These are phyloP conservation scores for Neotragus moschatus DNA, from an alignment of 2,113 vertebrate species.

Conservation along the genomic window DNA sequence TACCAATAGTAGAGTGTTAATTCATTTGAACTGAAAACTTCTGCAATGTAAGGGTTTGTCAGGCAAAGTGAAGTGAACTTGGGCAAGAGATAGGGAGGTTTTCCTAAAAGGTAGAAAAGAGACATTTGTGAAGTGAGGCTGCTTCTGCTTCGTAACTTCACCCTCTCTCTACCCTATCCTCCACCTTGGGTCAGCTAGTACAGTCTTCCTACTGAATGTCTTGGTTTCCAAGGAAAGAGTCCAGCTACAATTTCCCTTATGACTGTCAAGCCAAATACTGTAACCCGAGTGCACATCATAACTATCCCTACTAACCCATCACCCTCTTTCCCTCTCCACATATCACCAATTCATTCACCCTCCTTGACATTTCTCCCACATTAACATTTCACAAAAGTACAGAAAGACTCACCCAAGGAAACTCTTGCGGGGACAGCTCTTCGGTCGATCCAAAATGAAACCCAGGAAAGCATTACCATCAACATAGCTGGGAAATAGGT, in stretches of 20 bases:
- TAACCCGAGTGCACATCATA: neutral
- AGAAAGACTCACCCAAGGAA: slow-evolving; percentile 86
- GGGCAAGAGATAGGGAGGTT: neutral
- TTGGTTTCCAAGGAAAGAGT: neutral
- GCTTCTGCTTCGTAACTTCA: neutral
- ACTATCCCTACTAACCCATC: neutral
- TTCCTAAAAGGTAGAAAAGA: neutral
- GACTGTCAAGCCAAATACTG: neutral
- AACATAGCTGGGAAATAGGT: slow-evolving; percentile 95
- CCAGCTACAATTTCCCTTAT: neutral
- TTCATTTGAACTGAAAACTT: neutral
- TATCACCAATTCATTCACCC: neutral
- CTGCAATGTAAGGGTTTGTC: neutral
- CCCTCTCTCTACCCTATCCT: neutral
- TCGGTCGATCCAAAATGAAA: slow-evolving; percentile 95
- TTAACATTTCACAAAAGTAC: neutral
- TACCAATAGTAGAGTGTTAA: neutral
- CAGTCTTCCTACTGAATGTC: neutral
- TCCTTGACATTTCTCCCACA: neutral
- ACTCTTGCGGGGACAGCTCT: slow-evolving; percentile 92
- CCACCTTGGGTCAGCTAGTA: neutral
- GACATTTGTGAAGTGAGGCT: neutral
- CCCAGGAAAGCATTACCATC: slow-evolving; percentile 95
- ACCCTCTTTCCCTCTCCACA: neutral
- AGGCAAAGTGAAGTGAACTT: neutral